These are phyloP conservation scores for Alviniconcha strummeri DNA, from an alignment of 2,888 invertebrate genomes.

Conservation along the genomic window DNA sequence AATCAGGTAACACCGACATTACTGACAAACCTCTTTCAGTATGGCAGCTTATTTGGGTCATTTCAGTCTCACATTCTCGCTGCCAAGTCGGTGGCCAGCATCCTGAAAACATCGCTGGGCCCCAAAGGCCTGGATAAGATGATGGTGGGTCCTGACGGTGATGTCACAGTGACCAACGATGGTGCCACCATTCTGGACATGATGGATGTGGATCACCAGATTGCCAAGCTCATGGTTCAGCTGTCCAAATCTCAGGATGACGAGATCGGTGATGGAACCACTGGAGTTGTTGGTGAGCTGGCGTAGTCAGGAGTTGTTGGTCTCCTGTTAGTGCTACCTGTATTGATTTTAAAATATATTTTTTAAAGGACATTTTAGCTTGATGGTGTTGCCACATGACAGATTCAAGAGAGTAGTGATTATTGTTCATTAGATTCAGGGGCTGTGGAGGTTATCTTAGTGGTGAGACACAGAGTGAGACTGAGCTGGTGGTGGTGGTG, in stretches of 20 bases:
- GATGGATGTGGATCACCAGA: constrained; percentile 99
- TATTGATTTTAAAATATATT: no score
- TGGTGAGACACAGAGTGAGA: not conserved
- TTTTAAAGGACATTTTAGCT: no score
- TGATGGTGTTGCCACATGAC: no score
- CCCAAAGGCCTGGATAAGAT: constrained; percentile 98
- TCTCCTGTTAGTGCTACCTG: no score
- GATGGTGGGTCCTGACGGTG: constrained; percentile 97
- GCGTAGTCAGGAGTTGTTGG: no score
- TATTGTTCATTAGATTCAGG: no score
- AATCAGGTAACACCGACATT: no score
- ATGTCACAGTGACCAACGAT: constrained; percentile 98
- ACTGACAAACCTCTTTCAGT: no score
- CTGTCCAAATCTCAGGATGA: constrained; percentile 99
- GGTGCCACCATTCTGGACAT: constrained; percentile 99
- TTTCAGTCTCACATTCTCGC: constrained; percentile 97
- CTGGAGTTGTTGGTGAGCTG: constrained; percentile 89
- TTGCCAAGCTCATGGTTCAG: constrained; percentile 98
- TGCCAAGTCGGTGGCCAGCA: constrained; percentile 93
- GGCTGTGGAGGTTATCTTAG: not conserved
- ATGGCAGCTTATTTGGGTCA: no score
- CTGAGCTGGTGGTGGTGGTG: no score
- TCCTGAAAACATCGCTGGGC: constrained; percentile 93
- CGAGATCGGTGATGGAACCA: constrained; percentile 99
- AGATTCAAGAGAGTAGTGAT: no score